Evolutionary conservation across 2,888 invertebrate genomes (phyloP).

Genomic region (Tetragnatha montana): DNA sequence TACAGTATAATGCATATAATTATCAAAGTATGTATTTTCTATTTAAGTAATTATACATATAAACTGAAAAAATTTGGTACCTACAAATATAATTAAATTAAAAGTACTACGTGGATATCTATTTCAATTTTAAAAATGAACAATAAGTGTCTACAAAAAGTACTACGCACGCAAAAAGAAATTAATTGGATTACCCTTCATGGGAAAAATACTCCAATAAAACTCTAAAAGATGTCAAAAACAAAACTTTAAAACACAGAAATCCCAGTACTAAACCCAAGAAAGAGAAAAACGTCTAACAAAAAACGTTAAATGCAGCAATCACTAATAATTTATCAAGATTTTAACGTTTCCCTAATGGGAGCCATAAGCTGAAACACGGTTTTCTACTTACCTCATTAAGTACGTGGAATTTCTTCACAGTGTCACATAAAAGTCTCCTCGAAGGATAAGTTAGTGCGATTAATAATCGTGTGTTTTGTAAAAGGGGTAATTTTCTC

Average conservation of each 20-base stretch:
- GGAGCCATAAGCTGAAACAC: conserved; percentile 24
- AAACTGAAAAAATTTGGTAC: too few relatives aligned
- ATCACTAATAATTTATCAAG: conserved; percentile 50
- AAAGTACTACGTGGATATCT: too few relatives aligned
- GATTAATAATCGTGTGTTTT: conserved; percentile 51
- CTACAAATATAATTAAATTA: too few relatives aligned
- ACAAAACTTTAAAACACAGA: neutral
- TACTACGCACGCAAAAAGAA: too few relatives aligned
- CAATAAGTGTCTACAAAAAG: too few relatives aligned
- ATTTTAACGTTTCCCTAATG: conserved; percentile 41
- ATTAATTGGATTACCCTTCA: too few relatives aligned
- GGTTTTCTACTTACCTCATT: conserved; percentile 53
- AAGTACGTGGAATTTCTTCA: conserved; percentile 9
- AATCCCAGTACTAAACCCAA: neutral
- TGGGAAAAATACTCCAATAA: neutral
- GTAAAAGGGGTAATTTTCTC: conserved; percentile 24
- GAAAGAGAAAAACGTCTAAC: neutral
- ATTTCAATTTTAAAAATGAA: too few relatives aligned
- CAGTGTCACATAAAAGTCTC: conserved; percentile 23
- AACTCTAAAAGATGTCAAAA: neutral
- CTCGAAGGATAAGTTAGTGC: conserved; percentile 16
- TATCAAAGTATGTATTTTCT: too few relatives aligned
- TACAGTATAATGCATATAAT: too few relatives aligned
- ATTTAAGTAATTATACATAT: too few relatives aligned
- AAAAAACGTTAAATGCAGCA: conserved; percentile 12